Conservation (phyloP, 2,797 vertebrate genomes). For the Gymnocypris eckloni region DNA sequence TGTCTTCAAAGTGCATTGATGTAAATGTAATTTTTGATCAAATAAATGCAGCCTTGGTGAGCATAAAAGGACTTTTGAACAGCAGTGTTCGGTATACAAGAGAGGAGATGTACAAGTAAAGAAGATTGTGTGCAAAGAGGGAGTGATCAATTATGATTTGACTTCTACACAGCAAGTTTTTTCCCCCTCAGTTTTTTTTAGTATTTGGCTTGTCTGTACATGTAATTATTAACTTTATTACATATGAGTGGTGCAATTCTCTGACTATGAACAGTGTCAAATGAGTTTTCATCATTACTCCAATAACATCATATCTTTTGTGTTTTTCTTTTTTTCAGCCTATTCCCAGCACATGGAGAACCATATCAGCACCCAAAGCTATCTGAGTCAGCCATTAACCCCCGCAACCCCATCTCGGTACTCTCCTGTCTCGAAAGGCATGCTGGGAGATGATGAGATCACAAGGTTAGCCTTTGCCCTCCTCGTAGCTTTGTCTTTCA, state of each 20-base stretch:
- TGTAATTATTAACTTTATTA: not conserved
- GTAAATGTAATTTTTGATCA: not conserved
- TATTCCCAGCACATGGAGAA: conserved; percentile 91
- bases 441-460: conserved; percentile 90
- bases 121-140: not conserved
- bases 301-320: conserved; percentile 21
- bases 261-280: not conserved
- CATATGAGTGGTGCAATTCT: not conserved
- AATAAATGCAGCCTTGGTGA: not conserved
- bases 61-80: not conserved
- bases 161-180: not conserved
- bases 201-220: not conserved
- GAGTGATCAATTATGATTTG: not conserved
- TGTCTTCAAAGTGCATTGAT: not conserved
- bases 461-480: conserved; percentile 81
- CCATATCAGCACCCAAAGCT: conserved; percentile 86
- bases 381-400: conserved; percentile 81
- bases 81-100: not conserved
- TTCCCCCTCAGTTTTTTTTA: not conserved
- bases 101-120: not conserved
- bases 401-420: conserved; percentile 85
- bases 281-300: conserved; percentile 15
- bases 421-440: conserved; percentile 88
- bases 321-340: conserved; percentile 77
- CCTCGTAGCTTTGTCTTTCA: conserved; percentile 8